Evolutionary conservation across 2,113 vertebrate genomes (phyloP).

Genomic region (Cyphomyrus discorhynchus): DNA sequence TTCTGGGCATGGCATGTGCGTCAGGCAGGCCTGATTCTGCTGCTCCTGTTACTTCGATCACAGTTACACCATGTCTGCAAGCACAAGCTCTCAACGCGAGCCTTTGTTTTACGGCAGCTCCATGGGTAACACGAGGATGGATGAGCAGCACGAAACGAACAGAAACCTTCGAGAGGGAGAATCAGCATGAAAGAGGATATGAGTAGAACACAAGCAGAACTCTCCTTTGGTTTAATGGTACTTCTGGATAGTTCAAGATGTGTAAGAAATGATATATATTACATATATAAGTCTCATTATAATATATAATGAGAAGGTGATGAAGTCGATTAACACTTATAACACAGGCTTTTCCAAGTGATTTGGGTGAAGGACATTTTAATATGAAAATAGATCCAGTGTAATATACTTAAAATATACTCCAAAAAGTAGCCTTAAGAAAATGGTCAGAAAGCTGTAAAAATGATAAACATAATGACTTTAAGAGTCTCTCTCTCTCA

Average conservation of each 20-base stretch:
- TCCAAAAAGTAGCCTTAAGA: not conserved
- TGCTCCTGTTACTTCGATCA: not conserved
- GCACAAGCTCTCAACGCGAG: not conserved
- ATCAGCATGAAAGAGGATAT: not conserved
- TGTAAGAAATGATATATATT: not conserved
- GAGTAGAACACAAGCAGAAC: not conserved
- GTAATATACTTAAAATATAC: slow-evolving; percentile 24
- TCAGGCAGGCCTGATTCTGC: not conserved
- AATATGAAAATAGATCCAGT: slow-evolving; percentile 49
- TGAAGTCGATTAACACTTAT: not conserved
- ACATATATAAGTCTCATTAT: not conserved
- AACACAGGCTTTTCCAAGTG: not conserved
- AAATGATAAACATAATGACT: slow-evolving; percentile 12
- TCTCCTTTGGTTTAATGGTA: not conserved
- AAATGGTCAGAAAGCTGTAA: slow-evolving; percentile 3
- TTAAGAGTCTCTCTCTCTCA: not conserved
- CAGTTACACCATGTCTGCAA: not conserved
- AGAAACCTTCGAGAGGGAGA: not conserved
- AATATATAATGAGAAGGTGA: not conserved
- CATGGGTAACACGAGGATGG: not conserved
- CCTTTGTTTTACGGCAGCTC: not conserved
- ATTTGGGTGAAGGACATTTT: slow-evolving; percentile 12
- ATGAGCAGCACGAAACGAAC: not conserved
- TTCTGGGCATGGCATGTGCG: not conserved
- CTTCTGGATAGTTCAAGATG: not conserved